Conservation (phyloP, 2,888 invertebrate species). For the Drosophila kambysellisi region DNA sequence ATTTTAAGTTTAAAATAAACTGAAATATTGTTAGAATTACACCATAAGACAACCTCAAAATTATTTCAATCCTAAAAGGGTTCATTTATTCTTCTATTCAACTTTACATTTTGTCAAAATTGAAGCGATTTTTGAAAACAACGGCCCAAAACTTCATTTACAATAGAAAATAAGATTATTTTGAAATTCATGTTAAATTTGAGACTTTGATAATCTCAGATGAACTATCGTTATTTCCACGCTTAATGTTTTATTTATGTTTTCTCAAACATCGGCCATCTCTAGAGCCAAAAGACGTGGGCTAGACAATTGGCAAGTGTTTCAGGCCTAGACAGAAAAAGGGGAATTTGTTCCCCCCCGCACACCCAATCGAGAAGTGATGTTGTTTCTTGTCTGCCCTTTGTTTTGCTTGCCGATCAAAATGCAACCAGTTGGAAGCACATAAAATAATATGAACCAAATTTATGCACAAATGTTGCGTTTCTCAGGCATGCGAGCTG, state of each 20-base stretch:
- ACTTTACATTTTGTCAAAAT: background rate
- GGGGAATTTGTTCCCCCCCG: background rate
- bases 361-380: background rate
- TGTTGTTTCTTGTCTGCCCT: constrained; percentile 48
- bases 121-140: background rate
- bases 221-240: background rate
- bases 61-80: too few relatives aligned
- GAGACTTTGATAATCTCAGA: background rate
- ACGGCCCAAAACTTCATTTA: accelerated
- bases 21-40: background rate
- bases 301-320: constrained; percentile 28
- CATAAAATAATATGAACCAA: constrained; percentile 75
- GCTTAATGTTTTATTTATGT: background rate
- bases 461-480: constrained; percentile 78
- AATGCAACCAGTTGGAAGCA: constrained; percentile 76
- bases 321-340: constrained; percentile 25
- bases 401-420: constrained; percentile 71
- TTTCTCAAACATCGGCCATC: constrained; percentile 15
- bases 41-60: too few relatives aligned
- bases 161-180: background rate
- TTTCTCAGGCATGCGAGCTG: constrained; percentile 55
- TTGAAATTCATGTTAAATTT: background rate
- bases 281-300: constrained; percentile 1
- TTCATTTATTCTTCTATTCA: background rate
- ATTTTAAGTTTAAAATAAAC: background rate